Evolutionary conservation across 2,797 vertebrate genomes (phyloP), one percentile per base, ranked within the genome.

Genomic region (Staurois parvus): DNA sequence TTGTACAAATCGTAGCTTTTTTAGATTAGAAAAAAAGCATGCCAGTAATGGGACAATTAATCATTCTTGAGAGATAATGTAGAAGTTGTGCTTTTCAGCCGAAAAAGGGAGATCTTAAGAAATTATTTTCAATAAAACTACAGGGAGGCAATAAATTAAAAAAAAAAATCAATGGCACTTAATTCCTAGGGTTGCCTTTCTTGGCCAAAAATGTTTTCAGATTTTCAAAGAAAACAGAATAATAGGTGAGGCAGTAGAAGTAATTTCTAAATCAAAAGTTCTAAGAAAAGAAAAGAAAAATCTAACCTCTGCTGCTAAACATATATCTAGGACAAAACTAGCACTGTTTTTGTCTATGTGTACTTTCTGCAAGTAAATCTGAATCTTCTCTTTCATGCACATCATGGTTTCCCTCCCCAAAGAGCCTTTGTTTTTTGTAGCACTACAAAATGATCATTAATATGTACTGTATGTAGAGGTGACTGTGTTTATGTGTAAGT

Each of bases 71-170:
- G 29, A 79, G 80, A 87, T 78, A 83, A 72, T 78, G 48, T 69
- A 64, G 26, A 83, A 34, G 56, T 52, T 83, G 79, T 42, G 66
- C 70, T 78, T 79, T 75, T 83, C 56, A 59, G 75, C 19, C 10
- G 68, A 26, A 28, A 26, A 28, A 37, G 34, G 19, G 66, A 85
- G 66, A 66, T 64, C 72, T 81, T 81, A 82, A 75, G 74, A 68
- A 87, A 78, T 72, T 72, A 83, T 83, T 87, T 87, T 87, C 75
- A 83, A 87, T 83, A 79, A 73, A 77, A 73, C 81, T 79, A 79
- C 69, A 79, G 81, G 74, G 59, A 48, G 62, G 56, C 45, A 76
- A 73, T 73, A 77, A 83, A 42, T 73, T n/a, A n/a, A 77, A 83
- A 42, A 86, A 83, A 37, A 79, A 87, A 83, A 83, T 72, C 73